These are phyloP conservation scores for Strigamia transsilvanica DNA, from an alignment of 2,888 invertebrate species.

Conservation along the genomic window DNA sequence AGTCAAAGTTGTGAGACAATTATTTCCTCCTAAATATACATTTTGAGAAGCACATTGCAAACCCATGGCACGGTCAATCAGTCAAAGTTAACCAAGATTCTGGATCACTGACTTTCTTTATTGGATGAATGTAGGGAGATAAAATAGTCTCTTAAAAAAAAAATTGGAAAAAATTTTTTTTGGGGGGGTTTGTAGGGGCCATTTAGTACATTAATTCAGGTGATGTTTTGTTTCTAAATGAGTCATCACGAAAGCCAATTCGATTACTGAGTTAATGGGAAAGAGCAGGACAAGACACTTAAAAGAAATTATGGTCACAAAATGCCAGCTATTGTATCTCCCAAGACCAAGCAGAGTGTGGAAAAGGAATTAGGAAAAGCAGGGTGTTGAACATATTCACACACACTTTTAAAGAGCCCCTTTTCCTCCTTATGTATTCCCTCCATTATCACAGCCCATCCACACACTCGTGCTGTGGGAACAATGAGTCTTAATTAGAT, in stretches of 20 bases:
- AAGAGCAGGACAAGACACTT: background rate
- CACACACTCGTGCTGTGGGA: conserved; percentile 18
- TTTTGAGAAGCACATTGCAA: background rate
- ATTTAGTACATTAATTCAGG: conserved; percentile 6
- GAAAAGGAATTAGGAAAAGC: background rate
- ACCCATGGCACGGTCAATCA: conserved; percentile 14
- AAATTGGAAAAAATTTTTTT: background rate
- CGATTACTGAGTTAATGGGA: conserved; percentile 3
- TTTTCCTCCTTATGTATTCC: background rate
- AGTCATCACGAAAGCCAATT: background rate
- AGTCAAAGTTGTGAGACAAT: conserved; percentile 6
- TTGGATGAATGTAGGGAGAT: background rate
- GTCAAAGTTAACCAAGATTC: background rate
- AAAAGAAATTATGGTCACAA: conserved; percentile 9
- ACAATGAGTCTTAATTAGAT: conserved; percentile 34
- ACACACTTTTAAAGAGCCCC: background rate
- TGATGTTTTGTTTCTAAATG: conserved; percentile 12
- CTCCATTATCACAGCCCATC: conserved; percentile 23
- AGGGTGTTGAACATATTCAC: too few species aligned
- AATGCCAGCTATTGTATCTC: background rate
- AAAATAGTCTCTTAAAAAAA: background rate
- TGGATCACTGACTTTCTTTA: background rate
- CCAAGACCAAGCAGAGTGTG: background rate
- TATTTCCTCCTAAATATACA: background rate
- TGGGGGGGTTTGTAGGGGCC: background rate